phyloP scores from a whole-genome alignment of 2,888 invertebrate species.

The Mimas tiliae region DNA sequence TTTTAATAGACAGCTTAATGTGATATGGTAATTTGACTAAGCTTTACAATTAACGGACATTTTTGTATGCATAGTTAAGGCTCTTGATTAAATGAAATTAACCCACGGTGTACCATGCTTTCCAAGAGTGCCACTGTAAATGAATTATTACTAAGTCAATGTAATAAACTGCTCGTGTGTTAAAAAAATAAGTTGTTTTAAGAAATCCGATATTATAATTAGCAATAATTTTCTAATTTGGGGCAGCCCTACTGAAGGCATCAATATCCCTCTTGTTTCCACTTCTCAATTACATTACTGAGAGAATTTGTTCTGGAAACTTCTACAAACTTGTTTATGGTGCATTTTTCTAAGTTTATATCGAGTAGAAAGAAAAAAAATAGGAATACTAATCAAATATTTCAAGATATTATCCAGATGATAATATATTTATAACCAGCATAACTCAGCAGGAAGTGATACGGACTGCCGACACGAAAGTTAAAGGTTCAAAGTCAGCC shows the following conservation, averaged over 20 bases:
- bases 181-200: not conserved
- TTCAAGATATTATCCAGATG: not conserved
- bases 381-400: not conserved
- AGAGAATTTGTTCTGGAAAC: slow-evolving; percentile 43
- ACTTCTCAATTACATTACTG: slow-evolving; percentile 46
- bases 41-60: too few species aligned
- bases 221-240: not conserved
- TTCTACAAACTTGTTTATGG: slow-evolving; percentile 36
- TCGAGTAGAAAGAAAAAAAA: not conserved
- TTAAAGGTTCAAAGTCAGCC: too few species aligned
- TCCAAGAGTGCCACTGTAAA: too few species aligned
- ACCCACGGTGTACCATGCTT: too few species aligned
- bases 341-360: slow-evolving; percentile 33
- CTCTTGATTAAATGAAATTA: too few species aligned
- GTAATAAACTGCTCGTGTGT: too few species aligned
- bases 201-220: slow-evolving; percentile 1
- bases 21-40: too few species aligned
- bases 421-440: not conserved
- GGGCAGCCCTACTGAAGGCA: slow-evolving; percentile 31
- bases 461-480: too few species aligned
- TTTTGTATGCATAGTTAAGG: too few species aligned
- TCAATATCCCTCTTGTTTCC: slow-evolving; percentile 45
- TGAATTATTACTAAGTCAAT: too few species aligned
- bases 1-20: too few species aligned
- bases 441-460: too few species aligned